A percentile compares a stretch with the other conserved stretches of the same genome.
phyloP scores from a whole-genome alignment of 2,797 vertebrate genomes.

The Alfaro cultratus region DNA sequence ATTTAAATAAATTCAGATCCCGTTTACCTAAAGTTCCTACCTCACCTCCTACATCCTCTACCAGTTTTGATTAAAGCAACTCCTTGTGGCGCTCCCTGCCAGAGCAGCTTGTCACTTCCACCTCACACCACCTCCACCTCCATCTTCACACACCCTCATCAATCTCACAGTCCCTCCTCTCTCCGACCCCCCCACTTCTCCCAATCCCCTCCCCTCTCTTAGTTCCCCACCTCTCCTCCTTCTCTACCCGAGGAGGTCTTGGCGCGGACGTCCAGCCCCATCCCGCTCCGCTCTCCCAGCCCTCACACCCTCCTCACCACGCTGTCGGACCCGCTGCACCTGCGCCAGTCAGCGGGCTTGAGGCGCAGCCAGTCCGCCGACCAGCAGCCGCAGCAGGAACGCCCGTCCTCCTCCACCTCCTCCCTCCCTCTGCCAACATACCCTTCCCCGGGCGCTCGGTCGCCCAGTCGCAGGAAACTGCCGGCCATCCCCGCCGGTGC shows the following conservation, averaged over 20 bases:
- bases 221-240: conserved; percentile 90
- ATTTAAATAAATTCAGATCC: conserved; percentile 23
- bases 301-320: conserved; percentile 86
- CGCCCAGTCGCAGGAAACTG: conserved; percentile 88
- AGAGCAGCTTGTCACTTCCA: conserved; percentile 13
- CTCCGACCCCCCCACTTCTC: conserved; percentile 56
- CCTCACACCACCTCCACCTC: conserved; percentile 31
- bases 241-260: conserved; percentile 85
- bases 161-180: conserved; percentile 81
- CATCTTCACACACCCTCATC: conserved; percentile 72
- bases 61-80: neutral
- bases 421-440: conserved; percentile 64
- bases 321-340: conserved; percentile 86
- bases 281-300: conserved; percentile 86
- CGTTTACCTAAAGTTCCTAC: conserved; percentile 5
- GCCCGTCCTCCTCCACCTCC: conserved; percentile 74
- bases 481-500: conserved; percentile 87
- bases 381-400: conserved; percentile 73
- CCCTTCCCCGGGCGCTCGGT: conserved; percentile 75
- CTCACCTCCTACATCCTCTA: conserved; percentile 2
- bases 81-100: conserved; percentile 11
- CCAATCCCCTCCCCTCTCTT: conserved; percentile 73
- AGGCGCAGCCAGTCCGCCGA: conserved; percentile 89
- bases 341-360: conserved; percentile 79
- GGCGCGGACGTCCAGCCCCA: conserved; percentile 85